These are phyloP conservation scores for Drosophila lini DNA, from an alignment of 1,140 invertebrate species.

Conservation along the genomic window DNA sequence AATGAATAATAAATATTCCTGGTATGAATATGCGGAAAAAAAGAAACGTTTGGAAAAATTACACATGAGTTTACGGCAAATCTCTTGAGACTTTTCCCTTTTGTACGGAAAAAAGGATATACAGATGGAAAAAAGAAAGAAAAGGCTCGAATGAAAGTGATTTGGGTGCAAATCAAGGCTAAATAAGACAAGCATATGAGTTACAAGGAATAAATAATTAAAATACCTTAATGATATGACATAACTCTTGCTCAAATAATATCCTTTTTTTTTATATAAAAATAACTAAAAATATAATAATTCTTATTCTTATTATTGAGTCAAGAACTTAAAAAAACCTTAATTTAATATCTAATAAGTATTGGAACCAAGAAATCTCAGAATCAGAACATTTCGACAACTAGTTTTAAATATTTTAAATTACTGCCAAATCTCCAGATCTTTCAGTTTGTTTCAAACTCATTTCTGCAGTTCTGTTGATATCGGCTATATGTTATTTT, in stretches of 20 bases:
- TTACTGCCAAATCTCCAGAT: neutral
- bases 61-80: conserved; percentile 19
- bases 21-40: conserved; percentile 48
- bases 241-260: no score
- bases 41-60: conserved; percentile 6
- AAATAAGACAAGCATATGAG: neutral
- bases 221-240: neutral
- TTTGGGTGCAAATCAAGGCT: neutral
- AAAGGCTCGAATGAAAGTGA: neutral
- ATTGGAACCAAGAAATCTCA: no score
- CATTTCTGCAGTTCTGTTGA: neutral
- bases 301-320: no score
- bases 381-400: no score
- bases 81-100: neutral
- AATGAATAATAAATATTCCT: conserved; percentile 50
- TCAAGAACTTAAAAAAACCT: no score
- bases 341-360: no score
- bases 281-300: no score
- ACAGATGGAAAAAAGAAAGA: neutral
- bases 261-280: no score
- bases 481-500: neutral
- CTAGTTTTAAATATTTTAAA: no score
- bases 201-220: neutral
- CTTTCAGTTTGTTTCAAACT: neutral
- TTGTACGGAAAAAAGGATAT: neutral